Conservation (phyloP, 2,113 vertebrate genomes). For the Brevimyrus niger region DNA sequence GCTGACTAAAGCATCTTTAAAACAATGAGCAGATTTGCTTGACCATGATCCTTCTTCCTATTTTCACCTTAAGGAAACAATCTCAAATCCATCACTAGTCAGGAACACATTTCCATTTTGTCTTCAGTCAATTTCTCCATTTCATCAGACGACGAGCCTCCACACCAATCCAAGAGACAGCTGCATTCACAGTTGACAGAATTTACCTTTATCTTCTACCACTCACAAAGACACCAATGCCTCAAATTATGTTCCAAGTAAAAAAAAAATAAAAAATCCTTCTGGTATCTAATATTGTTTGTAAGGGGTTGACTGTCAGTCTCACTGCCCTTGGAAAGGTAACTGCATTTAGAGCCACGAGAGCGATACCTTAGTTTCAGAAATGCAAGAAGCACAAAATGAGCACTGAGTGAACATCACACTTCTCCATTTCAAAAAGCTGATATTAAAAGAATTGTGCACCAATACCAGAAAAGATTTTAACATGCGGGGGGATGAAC, state of each 20-base stretch:
- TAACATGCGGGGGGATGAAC: background rate
- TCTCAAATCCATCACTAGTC: background rate
- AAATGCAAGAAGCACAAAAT: background rate
- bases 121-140: background rate
- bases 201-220: background rate
- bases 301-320: background rate
- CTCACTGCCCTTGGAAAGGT: background rate
- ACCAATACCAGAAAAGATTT: background rate
- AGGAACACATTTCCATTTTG: background rate
- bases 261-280: background rate
- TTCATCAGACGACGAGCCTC: background rate
- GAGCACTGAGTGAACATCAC: background rate
- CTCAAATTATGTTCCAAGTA: background rate
- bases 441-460: background rate
- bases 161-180: background rate
- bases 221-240: background rate
- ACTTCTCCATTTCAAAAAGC: background rate
- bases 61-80: background rate
- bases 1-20: background rate
- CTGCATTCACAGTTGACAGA: background rate
- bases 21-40: background rate
- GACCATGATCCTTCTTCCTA: background rate
- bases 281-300: background rate
- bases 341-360: background rate
- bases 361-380: background rate